Conservation (phyloP, 2,888 invertebrate species). For the Laothoe populi region DNA sequence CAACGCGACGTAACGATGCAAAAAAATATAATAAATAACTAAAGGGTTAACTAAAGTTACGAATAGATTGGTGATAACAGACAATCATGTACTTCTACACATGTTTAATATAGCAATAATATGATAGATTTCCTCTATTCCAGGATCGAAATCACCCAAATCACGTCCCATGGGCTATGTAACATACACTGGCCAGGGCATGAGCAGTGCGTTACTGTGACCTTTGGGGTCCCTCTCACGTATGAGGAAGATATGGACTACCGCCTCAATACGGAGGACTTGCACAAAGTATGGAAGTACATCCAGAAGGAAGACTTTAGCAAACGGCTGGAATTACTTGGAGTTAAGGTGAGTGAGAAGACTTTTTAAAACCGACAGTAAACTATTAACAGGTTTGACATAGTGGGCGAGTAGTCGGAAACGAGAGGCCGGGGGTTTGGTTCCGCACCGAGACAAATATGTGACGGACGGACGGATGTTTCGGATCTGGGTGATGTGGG, state of each 20-base stretch:
- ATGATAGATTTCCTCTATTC: conserved; percentile 36
- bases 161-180: conserved; percentile 60
- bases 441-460: too few relatives aligned
- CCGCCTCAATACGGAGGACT: conserved; percentile 58
- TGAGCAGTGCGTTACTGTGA: conserved; percentile 64
- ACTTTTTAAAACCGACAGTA: background rate
- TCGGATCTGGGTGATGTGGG: too few relatives aligned
- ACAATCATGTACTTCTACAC: too few relatives aligned
- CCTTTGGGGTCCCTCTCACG: conserved; percentile 65
- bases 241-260: conserved; percentile 51
- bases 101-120: background rate
- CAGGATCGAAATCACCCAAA: conserved; percentile 68
- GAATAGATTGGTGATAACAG: too few relatives aligned
- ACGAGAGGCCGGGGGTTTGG: too few relatives aligned
- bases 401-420: too few relatives aligned
- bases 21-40: too few relatives aligned
- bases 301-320: conserved; percentile 58
- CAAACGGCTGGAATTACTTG: conserved; percentile 53
- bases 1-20: too few relatives aligned
- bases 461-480: too few relatives aligned
- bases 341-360: conserved; percentile 56
- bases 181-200: conserved; percentile 73
- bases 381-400: too few relatives aligned
- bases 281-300: conserved; percentile 70
- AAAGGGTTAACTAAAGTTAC: too few relatives aligned